phyloP scores from a whole-genome alignment of 2,797 vertebrate genomes.

The Mormyrops attenuatus region DNA sequence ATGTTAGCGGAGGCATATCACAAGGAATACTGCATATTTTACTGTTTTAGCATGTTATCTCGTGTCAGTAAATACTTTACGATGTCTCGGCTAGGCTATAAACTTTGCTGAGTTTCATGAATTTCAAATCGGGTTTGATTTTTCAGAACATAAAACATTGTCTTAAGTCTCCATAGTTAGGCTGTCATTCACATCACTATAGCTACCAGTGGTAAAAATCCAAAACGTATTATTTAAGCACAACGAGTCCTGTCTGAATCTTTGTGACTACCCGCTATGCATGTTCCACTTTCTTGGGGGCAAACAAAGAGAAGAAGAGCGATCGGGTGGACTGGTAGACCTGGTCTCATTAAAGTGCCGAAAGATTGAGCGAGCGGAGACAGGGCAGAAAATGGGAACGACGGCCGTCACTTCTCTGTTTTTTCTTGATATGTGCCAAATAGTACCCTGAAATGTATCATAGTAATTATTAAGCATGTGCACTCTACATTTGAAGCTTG shows the following conservation, averaged over 20 bases:
- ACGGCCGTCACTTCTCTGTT: background rate
- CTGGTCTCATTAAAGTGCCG: background rate
- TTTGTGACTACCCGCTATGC: background rate
- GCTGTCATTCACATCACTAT: background rate
- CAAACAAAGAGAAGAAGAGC: background rate
- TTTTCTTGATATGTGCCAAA: constrained; percentile 11
- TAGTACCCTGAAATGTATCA: background rate
- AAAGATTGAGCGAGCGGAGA: background rate
- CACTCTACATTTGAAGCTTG: background rate
- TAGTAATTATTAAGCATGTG: background rate
- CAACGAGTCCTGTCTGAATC: background rate
- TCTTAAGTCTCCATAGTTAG: background rate
- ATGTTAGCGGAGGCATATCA: background rate
- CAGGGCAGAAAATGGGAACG: background rate
- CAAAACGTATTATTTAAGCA: background rate
- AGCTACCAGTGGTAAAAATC: background rate
- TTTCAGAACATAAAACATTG: background rate
- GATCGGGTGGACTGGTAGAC: background rate
- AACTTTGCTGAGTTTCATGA: background rate
- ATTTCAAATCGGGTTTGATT: background rate
- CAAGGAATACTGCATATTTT: background rate
- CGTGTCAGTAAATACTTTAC: background rate
- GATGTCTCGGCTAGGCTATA: background rate
- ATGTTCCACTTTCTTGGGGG: background rate
- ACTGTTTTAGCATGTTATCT: background rate